Evolutionary conservation across 2,797 vertebrate species (phyloP), one percentile per base, ranked within the genome.

Genomic region (Alfaro cultratus): DNA sequence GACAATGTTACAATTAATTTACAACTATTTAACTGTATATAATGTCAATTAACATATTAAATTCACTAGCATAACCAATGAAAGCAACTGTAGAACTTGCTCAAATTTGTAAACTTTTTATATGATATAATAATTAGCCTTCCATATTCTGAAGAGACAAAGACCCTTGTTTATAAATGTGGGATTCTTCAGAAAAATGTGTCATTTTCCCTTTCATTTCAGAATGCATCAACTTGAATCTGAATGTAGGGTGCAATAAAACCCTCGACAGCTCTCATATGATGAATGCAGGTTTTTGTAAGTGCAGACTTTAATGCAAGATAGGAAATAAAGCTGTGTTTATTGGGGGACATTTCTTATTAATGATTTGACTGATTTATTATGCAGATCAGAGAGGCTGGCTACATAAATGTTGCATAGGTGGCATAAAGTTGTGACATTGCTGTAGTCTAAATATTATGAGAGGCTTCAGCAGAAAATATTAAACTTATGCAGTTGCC

Each of bases 91-190:
- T n/a, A 70, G 39, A 43, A 41, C 41, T 26, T 13, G 12, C 43
- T 23, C 43, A 43, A 45, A n/a, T 71, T 15, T 15, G 41, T 15
- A 43, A 68, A 68, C 23, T n/a, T 71, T 68, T 3, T 43, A 26
- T n/a, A 43, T 43, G 23, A 70, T 70, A 23, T 70, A 43, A 45
- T 70, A 70, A n/a, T 71, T n/a, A 71, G 5, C 68, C 68, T 71
- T 71, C 26, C 41, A 45, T 45, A 13, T 29, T 68, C 64, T 45
- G 68, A 71, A 45, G 26, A 5, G 39, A 43, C 3, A 68, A 43
- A 70, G 13, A 2, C 10, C 23, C 4, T 71, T 12, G 45, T 71
- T 71, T 8, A 71, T 45, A 71, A 43, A 68, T 68, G 18, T 18
- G 39, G 1, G 64, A 23, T n/a, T n/a, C 11, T 2, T 39, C 68